Evolutionary conservation across 2,797 vertebrate genomes (phyloP), one percentile per base, ranked within the genome.

Genomic region (Smutsia gigantea): DNA sequence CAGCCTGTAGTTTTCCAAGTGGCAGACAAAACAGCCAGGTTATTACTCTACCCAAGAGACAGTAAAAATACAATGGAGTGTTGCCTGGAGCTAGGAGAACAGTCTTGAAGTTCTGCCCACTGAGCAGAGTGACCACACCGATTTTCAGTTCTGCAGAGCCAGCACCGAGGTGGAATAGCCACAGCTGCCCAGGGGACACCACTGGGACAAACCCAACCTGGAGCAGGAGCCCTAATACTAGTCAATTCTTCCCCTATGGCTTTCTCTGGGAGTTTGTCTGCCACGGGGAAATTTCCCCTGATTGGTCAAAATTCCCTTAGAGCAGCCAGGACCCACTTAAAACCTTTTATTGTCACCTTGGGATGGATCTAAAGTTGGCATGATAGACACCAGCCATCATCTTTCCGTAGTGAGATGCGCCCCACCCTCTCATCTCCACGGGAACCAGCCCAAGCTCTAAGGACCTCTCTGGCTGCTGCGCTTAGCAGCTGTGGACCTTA

Each of bases 331-430:
- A 31, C 7, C n/a, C 4, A 14, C 14, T 11, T 2, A 25, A 0
- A 23, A 59, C 61, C 39, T 66, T 12, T 19, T 18, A 19, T 49
- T 57, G 3, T 51, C 49, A 8, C 37, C 39, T 71, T 77, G 53
- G 49, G 34, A 10, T 23, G 78, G 34, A 46, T 79, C 51, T 49
- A 1, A 68, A 39, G 71, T 9, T 29, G 51, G 83, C 3, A 4
- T 0, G 5, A 31, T 0, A 14, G 39, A 19, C 34, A 3, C 2
- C 15, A 46, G 42, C 18, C 23, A 29, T 27, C 14, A 11, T 31
- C 19, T 53, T 23, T 74, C 78, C 66, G n/a, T 31, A 64, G 51
- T 0, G 0, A 7, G 27, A 49, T 0, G 0, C 6, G 5, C 12
- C 59, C 39, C 18, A 12, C n/a, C 21, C 15, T 63, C n/a, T 46